Evolutionary conservation across 30 jellyfish, hydroid and myxozoan genomes (phyloP), one percentile per base, ranked within the genome.

Genomic region (Chironex yamaguchii): DNA sequence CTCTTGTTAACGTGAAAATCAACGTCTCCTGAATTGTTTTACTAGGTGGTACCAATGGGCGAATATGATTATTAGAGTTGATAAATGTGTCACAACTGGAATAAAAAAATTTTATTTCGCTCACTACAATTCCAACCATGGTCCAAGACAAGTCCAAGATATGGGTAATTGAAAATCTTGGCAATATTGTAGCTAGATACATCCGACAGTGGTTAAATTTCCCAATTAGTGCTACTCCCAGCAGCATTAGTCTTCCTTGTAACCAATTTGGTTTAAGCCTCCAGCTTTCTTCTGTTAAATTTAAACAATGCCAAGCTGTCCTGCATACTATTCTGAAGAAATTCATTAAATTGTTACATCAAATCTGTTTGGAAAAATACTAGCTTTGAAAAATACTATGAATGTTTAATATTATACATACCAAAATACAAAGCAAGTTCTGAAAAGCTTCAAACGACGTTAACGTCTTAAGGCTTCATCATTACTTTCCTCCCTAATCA

Each of bases 341-440:
- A 35, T 4, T 70, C 84, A 30, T 20, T 68, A 0, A 32, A 70
- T 48, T 17, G 49, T 4, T 34, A 23, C 21, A 70, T 70, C 2
- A 35, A 9, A 31, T 70, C 70, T 25, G 35, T 31, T 17, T 70
- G 68, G 84, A 70, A 49, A 34, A 70, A 48, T 31, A 70, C 84
- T 3, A 70, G 84, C 48, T 20, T n/a, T 29, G 84, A 49, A n/a
- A n/a, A n/a, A n/a, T n/a, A n/a, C n/a, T 42, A 70, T 34, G 68
- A 70, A 70, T 36, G 49, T 70, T n/a, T 68, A 70, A 35, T 70
- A 70, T 70, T 67, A 70, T 70, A n/a, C 27, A 30, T 70, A 70
- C 68, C 58, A 68, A 42, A 70, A 35, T 22, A 70, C 30, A 4
- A 70, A 34, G 62, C 66, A 70, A 70, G 84, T 34, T 9, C 26